Base-by-base conservation (phyloP, 1,140 invertebrate genomes). In the Drosophila tsacasi region DNA sequence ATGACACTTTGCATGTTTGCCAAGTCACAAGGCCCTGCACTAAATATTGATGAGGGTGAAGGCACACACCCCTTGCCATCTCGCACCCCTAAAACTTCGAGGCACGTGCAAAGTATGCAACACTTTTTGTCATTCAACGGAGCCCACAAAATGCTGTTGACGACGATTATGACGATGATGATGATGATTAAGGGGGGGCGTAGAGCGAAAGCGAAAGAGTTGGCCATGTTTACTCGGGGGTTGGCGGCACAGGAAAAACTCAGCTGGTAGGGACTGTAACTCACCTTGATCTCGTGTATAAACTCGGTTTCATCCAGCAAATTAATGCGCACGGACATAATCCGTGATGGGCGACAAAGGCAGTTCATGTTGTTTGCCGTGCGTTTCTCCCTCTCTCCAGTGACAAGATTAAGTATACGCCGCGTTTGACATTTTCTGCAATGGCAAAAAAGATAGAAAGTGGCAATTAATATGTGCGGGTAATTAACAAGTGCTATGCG, bases 241-340 rank as follows among this genome's bases (percentile, higher is more conserved):
- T 25, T 30, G n/a, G 8, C 17, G n/a, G 25, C 9, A 10, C 17
- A 35, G 54, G 79, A n/a, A n/a, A n/a, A n/a, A n/a, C n/a, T n/a
- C n/a, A n/a, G n/a, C n/a, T n/a, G n/a, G n/a, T n/a, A n/a, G 52
- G 68, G 65, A 37, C 47, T 54, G 13, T 8, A 32, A 94, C 94
- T 95, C 80, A 95, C 95, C 93, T 95, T 93, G 63, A 95, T 94
- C 82, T 95, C 95, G 81, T 95, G 95, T 63, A 95, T 93, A 47
- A 95, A 94, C 87, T 95, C 95, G 79, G 95, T 95, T 89, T 95
- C 95, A 87, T 95, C 95, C 80, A 95, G 93, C 71, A 95, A 94
- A 79, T 95, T 94, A 81, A 95, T 95, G 91, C 92, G 87, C 68
- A 93, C 92, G 84, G 92, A 87, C 83, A 93, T 93, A 62, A 92